These are phyloP conservation scores for Eubucco bourcierii DNA, from an alignment of 2,113 vertebrate species.

Conservation along the genomic window DNA sequence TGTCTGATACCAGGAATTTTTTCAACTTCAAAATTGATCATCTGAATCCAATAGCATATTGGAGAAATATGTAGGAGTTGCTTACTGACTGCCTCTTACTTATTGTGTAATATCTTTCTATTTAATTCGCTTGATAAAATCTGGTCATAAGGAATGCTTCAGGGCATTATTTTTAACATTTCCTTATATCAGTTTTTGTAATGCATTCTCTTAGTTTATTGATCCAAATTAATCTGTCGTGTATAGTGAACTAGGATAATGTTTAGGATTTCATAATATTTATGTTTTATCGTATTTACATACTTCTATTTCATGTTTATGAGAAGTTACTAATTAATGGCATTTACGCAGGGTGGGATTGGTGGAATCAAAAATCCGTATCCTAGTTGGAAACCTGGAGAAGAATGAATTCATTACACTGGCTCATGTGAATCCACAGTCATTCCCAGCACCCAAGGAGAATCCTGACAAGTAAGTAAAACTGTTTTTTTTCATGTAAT, in stretches of 20 bases:
- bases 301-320: not conserved
- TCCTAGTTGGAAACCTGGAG: conserved; percentile 88
- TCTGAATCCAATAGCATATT: not conserved
- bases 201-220: not conserved
- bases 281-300: not conserved
- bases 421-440: conserved; percentile 86
- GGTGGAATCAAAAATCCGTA: conserved; percentile 92
- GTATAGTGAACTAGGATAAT: not conserved
- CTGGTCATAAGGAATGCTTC: not conserved
- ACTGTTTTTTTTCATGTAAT: not conserved
- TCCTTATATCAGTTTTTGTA: not conserved
- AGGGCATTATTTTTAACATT: not conserved
- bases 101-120: not conserved
- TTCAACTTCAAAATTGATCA: not conserved
- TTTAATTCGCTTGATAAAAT: not conserved
- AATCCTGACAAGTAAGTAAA: conserved; percentile 83
- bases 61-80: not conserved
- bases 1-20: not conserved
- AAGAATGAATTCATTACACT: conserved; percentile 87
- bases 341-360: conserved; percentile 83
- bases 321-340: conserved; percentile 31
- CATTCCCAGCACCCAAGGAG: conserved; percentile 83
- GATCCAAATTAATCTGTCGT: not conserved
- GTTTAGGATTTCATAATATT: not conserved
- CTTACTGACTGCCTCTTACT: not conserved